Percentiles rank a stretch among this genome's conserved stretches.
Evolutionary conservation across 2,797 vertebrate species (phyloP).

Genomic region (Sebastes hubbsi): DNA sequence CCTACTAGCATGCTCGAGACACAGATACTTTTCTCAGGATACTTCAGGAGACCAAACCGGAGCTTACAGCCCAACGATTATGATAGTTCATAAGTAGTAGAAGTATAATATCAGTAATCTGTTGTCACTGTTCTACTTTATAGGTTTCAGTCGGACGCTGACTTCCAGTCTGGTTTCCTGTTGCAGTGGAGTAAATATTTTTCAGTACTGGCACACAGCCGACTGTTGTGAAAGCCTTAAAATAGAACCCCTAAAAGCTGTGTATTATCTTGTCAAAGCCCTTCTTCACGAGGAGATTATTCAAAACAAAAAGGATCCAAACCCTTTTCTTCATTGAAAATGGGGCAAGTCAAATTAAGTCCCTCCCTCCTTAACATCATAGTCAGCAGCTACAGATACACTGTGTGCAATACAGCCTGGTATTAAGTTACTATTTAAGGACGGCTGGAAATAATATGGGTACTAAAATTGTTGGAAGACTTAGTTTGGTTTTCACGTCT

Average conservation of each 20-base stretch:
- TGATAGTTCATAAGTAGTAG: neutral
- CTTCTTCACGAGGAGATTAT: neutral
- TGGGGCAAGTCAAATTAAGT: fast-evolving
- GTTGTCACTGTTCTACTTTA: neutral
- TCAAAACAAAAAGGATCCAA: too few species aligned
- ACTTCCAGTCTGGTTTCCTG: neutral
- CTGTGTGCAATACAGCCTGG: too few species aligned
- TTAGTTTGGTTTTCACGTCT: neutral
- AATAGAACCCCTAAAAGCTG: neutral
- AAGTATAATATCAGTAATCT: neutral
- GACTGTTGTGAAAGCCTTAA: neutral
- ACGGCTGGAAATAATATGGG: neutral
- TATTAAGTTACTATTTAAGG: neutral
- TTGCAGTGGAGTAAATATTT: neutral
- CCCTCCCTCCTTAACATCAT: too few species aligned
- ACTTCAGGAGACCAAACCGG: neutral
- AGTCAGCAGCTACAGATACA: too few species aligned
- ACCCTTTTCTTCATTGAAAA: too few species aligned
- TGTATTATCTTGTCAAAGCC: too few species aligned
- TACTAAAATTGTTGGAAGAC: neutral
- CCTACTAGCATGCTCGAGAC: neutral
- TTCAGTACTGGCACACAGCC: neutral
- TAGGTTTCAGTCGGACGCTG: neutral
- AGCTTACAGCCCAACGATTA: neutral
- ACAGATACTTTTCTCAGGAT: neutral